These are phyloP conservation scores for Netelia fuscicornis DNA, from an alignment of 2,888 invertebrate species.

Conservation along the genomic window DNA sequence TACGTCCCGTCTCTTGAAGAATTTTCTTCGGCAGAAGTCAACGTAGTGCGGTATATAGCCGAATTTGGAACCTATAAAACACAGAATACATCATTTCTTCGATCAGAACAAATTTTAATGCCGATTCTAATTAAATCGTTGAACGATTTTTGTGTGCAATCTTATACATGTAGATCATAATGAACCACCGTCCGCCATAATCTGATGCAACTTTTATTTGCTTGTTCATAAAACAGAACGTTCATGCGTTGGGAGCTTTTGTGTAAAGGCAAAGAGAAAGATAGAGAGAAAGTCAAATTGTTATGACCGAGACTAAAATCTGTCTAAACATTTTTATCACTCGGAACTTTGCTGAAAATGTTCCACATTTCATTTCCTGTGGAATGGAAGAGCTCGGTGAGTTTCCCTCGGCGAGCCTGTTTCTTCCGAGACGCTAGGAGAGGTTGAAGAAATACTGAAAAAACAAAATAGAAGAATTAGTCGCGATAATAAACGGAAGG, in stretches of 20 bases:
- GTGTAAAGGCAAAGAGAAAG: slow-evolving; percentile 8
- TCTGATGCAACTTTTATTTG: slow-evolving; percentile 26
- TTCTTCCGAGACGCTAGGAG: background rate
- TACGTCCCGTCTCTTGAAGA: slow-evolving; percentile 73
- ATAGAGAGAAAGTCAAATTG: slow-evolving; percentile 39
- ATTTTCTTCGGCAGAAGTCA: slow-evolving; percentile 71
- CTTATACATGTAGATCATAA: slow-evolving; percentile 1
- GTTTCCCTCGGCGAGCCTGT: background rate
- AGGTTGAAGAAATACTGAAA: slow-evolving; percentile 38
- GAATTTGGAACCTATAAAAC: slow-evolving; percentile 78
- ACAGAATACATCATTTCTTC: slow-evolving; percentile 67
- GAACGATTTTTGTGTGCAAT: slow-evolving; percentile 27
- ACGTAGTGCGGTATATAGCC: slow-evolving; percentile 63
- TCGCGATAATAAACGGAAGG: background rate
- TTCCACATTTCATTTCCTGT: too few relatives aligned
- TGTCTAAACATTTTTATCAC: slow-evolving; percentile 4
- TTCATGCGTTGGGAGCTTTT: slow-evolving; percentile 58
- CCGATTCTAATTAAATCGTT: background rate
- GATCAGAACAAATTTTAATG: background rate
- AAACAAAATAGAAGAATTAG: slow-evolving; percentile 30
- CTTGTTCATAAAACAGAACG: slow-evolving; percentile 34
- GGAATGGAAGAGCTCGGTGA: too few relatives aligned
- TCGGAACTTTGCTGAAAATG: too few relatives aligned
- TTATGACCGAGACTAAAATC: slow-evolving; percentile 22
- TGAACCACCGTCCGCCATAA: slow-evolving; percentile 40